Conservation (phyloP, 2,797 vertebrate species). For the Stomatorhinus walkeri region DNA sequence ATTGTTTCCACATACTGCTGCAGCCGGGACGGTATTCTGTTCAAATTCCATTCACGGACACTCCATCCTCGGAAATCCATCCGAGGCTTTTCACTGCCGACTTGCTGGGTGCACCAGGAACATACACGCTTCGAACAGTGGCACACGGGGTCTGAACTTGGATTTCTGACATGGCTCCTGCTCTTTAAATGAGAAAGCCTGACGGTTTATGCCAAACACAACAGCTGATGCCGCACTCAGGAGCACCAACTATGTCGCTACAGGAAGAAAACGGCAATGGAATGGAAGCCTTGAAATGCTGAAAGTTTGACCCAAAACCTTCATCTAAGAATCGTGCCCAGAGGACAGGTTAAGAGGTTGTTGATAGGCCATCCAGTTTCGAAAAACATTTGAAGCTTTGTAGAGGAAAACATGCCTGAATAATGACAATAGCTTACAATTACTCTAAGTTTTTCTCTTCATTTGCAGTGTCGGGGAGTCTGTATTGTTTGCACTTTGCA, state of each 20-base stretch:
- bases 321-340: neutral
- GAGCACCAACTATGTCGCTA: neutral
- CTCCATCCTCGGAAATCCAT: neutral
- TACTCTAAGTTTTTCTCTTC: neutral
- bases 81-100: neutral
- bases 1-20: neutral
- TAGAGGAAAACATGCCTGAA: neutral
- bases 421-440: neutral
- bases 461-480: too few species aligned
- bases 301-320: neutral
- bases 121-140: neutral
- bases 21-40: neutral
- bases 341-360: neutral
- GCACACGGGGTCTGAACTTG: conserved; percentile 1
- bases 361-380: neutral
- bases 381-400: neutral
- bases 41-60: neutral
- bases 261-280: neutral
- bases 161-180: neutral
- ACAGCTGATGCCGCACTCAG: neutral
- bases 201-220: neutral
- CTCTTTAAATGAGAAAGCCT: neutral
- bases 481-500: neutral
- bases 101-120: neutral
- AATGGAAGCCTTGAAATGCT: neutral